These are phyloP conservation scores for Micromesistius poutassou DNA, from an alignment of 2,797 vertebrate genomes.

Conservation along the genomic window DNA sequence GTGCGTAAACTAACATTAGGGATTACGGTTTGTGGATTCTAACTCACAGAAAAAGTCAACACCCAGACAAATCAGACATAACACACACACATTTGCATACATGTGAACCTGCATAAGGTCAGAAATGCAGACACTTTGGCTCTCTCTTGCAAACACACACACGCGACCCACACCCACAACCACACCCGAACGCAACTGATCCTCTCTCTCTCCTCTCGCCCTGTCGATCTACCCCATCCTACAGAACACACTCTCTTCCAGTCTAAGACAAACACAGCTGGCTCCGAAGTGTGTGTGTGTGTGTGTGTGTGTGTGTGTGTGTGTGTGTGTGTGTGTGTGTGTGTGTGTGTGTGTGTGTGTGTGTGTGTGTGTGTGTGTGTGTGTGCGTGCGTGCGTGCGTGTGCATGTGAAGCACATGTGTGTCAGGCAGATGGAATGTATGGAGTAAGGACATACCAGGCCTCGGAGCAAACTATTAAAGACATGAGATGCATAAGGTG, in stretches of 20 bases:
- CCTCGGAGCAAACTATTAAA: constrained; percentile 17
- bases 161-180: not conserved
- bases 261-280: constrained; percentile 63
- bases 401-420: not conserved
- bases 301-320: no score
- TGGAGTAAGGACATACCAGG: constrained; percentile 20
- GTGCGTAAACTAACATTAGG: no score
- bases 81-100: no score
- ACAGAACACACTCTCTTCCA: constrained; percentile 20
- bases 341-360: no score
- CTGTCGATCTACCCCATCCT: no score
- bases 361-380: constrained; percentile 31
- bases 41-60: no score
- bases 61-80: no score
- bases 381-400: constrained; percentile 23
- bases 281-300: no score
- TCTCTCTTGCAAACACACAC: not conserved
- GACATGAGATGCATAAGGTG: no score
- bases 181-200: constrained; percentile 1
- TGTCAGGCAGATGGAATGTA: constrained; percentile 49
- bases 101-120: constrained; percentile 12
- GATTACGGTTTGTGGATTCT: no score
- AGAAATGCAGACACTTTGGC: constrained; percentile 1
- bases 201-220: no score
- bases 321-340: no score